A percentile compares a stretch with the other conserved stretches of the same genome.
Evolutionary conservation across 2,888 invertebrate species (phyloP).

Genomic region (Carpatolechia fugitivella): DNA sequence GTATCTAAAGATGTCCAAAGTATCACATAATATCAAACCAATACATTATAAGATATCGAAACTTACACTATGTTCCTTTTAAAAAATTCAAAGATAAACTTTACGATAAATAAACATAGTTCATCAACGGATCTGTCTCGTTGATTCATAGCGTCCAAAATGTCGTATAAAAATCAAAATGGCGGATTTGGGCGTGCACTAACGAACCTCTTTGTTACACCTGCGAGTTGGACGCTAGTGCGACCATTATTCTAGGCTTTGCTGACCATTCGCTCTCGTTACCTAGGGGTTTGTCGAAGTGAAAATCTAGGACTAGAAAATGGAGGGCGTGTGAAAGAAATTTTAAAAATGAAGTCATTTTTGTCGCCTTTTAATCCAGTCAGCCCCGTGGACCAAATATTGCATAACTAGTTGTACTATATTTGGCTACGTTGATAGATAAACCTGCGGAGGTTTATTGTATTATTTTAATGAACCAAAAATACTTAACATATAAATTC

Average conservation of each 20-base stretch:
- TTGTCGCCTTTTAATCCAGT: not conserved
- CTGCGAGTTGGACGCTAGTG: slow-evolving; percentile 38
- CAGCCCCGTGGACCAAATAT: no score
- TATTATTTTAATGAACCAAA: no score
- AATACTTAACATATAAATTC: no score
- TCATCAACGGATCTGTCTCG: not conserved
- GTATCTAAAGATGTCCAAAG: no score
- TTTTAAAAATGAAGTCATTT: not conserved
- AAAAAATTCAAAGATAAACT: no score
- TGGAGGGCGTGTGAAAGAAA: not conserved
- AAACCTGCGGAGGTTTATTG: no score
- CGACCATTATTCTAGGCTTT: slow-evolving; percentile 60
- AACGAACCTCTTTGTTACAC: slow-evolving; percentile 73
- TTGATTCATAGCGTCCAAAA: slow-evolving; percentile 25
- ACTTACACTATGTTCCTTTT: no score
- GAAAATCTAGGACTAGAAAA: not conserved
- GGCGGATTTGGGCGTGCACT: slow-evolving; percentile 40
- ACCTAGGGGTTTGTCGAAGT: slow-evolving; percentile 19
- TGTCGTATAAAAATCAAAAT: slow-evolving; percentile 34
- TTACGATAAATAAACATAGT: no score
- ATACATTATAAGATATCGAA: no score
- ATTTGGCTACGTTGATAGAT: no score
- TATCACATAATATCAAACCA: no score
- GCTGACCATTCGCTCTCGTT: slow-evolving; percentile 52
- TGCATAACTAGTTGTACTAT: no score